Percentiles rank a stretch among this genome's conserved stretches.
Evolutionary conservation across 2,888 invertebrate genomes (phyloP).

Genomic region (Eremobia ochroleuca): DNA sequence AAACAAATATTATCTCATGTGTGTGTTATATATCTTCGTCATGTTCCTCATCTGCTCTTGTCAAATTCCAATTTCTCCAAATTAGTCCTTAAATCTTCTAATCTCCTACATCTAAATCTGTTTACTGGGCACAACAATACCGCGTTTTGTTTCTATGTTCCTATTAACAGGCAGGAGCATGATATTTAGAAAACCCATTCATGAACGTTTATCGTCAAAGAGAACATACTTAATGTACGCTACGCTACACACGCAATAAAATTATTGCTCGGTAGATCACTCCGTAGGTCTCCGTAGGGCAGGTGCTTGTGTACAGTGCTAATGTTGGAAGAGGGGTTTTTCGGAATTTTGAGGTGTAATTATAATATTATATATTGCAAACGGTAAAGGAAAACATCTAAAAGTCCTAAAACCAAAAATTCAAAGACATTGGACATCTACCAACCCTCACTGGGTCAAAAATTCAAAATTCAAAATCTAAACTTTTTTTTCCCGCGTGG

Average conservation of each 20-base stretch:
- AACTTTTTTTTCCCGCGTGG: no score
- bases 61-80: conserved; percentile 1
- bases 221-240: conserved; percentile 45
- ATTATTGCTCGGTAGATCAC: no score
- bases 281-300: no score
- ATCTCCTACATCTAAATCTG: conserved; percentile 27
- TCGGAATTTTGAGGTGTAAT: background rate
- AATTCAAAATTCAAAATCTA: no score
- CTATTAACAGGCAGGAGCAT: conserved; percentile 13
- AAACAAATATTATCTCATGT: no score
- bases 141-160: conserved; percentile 21
- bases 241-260: conserved; percentile 38
- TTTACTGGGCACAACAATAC: conserved; percentile 6
- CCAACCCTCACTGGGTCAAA: background rate
- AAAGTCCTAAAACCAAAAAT: background rate
- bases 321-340: background rate
- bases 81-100: conserved; percentile 17
- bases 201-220: conserved; percentile 57
- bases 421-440: background rate
- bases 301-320: no score
- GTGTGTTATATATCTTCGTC: background rate
- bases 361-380: background rate
- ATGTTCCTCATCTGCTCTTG: background rate
- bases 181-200: conserved; percentile 53
- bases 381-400: background rate